A percentile compares a stretch with the other conserved stretches of the same genome.
Conservation (phyloP, 1,140 invertebrate genomes). For the Drosophila gunungcola region DNA sequence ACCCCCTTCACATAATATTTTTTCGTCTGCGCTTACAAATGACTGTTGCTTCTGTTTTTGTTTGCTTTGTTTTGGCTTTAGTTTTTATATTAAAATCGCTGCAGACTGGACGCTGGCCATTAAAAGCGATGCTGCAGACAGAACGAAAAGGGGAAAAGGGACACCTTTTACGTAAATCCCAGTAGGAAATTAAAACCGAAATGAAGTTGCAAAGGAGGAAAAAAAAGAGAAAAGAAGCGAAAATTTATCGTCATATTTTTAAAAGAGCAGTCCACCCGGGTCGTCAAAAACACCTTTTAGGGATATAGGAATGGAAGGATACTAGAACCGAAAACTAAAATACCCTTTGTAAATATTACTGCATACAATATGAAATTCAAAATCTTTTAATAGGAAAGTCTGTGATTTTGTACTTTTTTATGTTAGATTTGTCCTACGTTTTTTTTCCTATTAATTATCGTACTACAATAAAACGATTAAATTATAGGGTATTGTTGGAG, state of each 20-base stretch:
- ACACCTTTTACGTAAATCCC: slow-evolving; percentile 79
- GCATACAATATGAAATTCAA: no score
- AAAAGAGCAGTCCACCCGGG: slow-evolving; percentile 55
- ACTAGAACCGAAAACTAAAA: not conserved
- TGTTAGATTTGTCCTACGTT: no score
- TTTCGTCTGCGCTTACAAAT: slow-evolving; percentile 58
- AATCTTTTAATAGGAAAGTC: no score
- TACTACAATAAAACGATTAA: not conserved
- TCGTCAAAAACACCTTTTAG: slow-evolving; percentile 60
- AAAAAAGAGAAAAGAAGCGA: slow-evolving; percentile 17
- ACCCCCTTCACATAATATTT: slow-evolving; percentile 29
- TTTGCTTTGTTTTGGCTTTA: slow-evolving; percentile 50
- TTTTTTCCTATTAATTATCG: no score
- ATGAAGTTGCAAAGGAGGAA: slow-evolving; percentile 65
- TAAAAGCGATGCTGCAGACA: slow-evolving; percentile 69
- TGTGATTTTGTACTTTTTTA: no score
- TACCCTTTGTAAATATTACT: not conserved
- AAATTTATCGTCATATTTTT: slow-evolving; percentile 73
- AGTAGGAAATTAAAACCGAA: slow-evolving; percentile 82
- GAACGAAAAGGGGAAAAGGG: slow-evolving; percentile 18
- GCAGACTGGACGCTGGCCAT: slow-evolving; percentile 72
- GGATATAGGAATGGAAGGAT: slow-evolving; percentile 8
- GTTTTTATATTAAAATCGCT: slow-evolving; percentile 81
- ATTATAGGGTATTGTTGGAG: not conserved
- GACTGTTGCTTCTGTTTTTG: slow-evolving; percentile 57